Conservation (phyloP, 1,140 invertebrate species). For the Ganaspis sp. region DNA sequence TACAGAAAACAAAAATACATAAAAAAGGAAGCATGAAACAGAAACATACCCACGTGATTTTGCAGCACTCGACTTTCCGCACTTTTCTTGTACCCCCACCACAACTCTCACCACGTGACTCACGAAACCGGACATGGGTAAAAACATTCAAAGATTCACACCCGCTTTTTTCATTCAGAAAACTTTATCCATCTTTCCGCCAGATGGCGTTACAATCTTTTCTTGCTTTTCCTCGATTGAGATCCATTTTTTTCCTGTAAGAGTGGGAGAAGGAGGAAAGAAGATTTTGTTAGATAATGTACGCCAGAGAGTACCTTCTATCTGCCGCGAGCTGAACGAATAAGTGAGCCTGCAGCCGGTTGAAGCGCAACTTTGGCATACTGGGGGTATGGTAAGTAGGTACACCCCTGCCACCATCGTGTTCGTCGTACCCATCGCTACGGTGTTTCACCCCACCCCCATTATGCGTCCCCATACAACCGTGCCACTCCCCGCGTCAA, state of each 20-base stretch:
- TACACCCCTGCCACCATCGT: conserved; percentile 69
- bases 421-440: conserved; percentile 48
- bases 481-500: conserved; percentile 45
- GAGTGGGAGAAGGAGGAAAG: not conserved
- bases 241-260: conserved; percentile 1
- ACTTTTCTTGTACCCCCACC: conserved; percentile 39
- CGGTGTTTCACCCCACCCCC: conserved; percentile 50
- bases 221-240: conserved; percentile 24
- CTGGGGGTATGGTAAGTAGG: conserved; percentile 75
- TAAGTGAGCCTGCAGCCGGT: conserved; percentile 57
- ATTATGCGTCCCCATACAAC: conserved; percentile 43
- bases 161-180: conserved; percentile 36
- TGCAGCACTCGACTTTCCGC: conserved; percentile 44
- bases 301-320: conserved; percentile 66
- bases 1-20: too few relatives aligned
- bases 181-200: conserved; percentile 39
- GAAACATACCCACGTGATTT: conserved; percentile 58
- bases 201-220: too few relatives aligned
- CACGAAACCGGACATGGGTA: conserved; percentile 62
- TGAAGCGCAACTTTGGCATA: conserved; percentile 69
- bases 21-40: conserved; percentile 27
- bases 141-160: conserved; percentile 55
- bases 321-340: conserved; percentile 62
- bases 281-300: conserved; percentile 55
- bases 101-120: conserved; percentile 61